Percentiles rank a stretch among this genome's conserved stretches.
Evolutionary conservation across 2,888 invertebrate genomes (phyloP).

Genomic region (Parelbella ahira): DNA sequence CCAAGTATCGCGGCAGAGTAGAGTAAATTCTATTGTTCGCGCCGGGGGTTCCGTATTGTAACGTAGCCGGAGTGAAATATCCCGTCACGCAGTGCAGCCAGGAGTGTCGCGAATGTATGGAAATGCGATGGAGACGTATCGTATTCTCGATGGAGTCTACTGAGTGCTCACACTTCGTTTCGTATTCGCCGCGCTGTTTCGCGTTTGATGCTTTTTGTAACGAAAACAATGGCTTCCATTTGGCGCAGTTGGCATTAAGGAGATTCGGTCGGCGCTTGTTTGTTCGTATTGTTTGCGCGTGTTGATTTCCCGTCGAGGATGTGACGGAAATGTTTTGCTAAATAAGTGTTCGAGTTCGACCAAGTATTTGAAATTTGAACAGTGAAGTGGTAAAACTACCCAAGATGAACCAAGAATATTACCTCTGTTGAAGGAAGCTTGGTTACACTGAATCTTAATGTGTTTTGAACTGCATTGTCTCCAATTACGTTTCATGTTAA

Average conservation of each 20-base stretch:
- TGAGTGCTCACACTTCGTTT: conserved; percentile 58
- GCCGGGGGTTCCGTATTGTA: too few species aligned
- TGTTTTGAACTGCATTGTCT: too few species aligned
- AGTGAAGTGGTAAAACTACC: too few species aligned
- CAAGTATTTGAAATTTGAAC: conserved; percentile 1
- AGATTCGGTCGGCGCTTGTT: conserved; percentile 40
- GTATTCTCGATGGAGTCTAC: conserved; percentile 54
- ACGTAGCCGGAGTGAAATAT: conserved; percentile 38
- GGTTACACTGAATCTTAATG: too few species aligned
- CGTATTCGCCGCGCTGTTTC: conserved; percentile 39
- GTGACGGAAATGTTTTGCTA: conserved; percentile 21
- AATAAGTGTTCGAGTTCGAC: conserved; percentile 9
- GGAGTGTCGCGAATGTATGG: conserved; percentile 58
- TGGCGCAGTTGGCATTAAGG: conserved; percentile 54
- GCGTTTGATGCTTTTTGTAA: conserved; percentile 21
- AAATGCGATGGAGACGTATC: conserved; percentile 73
- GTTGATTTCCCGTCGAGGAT: conserved; percentile 20
- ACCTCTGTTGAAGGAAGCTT: too few species aligned
- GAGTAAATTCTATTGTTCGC: conserved; percentile 12
- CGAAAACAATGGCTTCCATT: conserved; percentile 54
- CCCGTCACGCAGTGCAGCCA: conserved; percentile 54
- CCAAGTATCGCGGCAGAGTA: conserved; percentile 1
- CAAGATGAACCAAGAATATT: too few species aligned
- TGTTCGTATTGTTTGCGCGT: conserved; percentile 40
- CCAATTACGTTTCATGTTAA: too few species aligned